These are phyloP conservation scores for Bombylius discolor DNA, from an alignment of 2,888 invertebrate genomes.

Conservation along the genomic window DNA sequence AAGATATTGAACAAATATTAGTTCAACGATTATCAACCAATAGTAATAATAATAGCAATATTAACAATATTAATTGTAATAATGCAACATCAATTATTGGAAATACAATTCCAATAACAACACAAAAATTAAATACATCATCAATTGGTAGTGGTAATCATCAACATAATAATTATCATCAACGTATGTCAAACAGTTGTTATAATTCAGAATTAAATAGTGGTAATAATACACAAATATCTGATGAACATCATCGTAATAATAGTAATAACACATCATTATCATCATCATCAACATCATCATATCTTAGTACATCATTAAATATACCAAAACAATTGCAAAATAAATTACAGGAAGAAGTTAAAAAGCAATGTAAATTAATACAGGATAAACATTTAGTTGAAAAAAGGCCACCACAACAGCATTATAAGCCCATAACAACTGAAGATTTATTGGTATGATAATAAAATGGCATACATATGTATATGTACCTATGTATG, in stretches of 20 bases:
- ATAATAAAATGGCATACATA: neutral
- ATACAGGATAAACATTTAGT: conserved; percentile 39
- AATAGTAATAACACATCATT: conserved; percentile 1
- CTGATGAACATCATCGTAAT: neutral
- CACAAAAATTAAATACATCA: too few species aligned
- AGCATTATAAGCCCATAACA: conserved; percentile 12
- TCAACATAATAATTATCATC: too few species aligned
- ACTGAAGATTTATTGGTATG: conserved; percentile 9
- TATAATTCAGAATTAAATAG: neutral
- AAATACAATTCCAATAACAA: too few species aligned
- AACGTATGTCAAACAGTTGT: conserved; percentile 10
- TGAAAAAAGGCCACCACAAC: conserved; percentile 35
- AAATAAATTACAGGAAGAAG: conserved; percentile 37
- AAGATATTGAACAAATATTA: conserved; percentile 36
- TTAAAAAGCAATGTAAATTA: conserved; percentile 38
- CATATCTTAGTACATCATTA: neutral
- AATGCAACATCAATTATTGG: neutral
- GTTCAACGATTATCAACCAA: conserved; percentile 26
- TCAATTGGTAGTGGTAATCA: too few species aligned
- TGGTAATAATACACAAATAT: conserved; percentile 13
- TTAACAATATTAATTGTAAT: neutral
- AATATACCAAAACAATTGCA: conserved; percentile 29
- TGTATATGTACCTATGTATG: too few species aligned
- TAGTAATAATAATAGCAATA: neutral
- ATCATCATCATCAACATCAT: neutral